A percentile compares a stretch with the other conserved stretches of the same genome.
phyloP scores from a whole-genome alignment of 2,113 vertebrate species.

The Cathartes aura region DNA sequence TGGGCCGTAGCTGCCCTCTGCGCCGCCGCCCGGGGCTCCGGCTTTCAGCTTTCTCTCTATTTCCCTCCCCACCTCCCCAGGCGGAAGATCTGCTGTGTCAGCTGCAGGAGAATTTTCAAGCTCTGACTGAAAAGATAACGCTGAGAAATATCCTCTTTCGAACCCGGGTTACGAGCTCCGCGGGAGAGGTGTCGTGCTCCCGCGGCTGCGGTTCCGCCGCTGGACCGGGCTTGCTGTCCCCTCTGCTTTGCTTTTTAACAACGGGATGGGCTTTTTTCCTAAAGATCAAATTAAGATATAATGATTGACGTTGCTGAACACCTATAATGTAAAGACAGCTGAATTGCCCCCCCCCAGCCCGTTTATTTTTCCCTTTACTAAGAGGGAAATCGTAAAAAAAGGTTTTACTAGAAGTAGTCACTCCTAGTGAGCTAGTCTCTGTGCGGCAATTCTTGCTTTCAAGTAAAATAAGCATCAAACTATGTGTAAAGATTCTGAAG shows the following conservation, averaged over 20 bases:
- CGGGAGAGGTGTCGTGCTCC: too few relatives aligned
- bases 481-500: background rate
- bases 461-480: background rate
- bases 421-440: background rate
- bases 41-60: background rate
- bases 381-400: background rate
- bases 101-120: conserved; percentile 83
- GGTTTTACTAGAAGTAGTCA: rapidly evolving
- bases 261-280: background rate
- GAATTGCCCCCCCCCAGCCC: rapidly evolving
- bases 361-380: background rate
- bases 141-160: conserved; percentile 85
- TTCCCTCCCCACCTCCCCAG: conserved; percentile 41
- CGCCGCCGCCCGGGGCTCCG: background rate
- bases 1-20: background rate
- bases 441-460: background rate
- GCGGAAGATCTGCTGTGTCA: conserved; percentile 82
- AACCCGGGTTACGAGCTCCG: rapidly evolving
- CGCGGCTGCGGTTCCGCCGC: background rate
- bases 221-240: too few relatives aligned
- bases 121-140: conserved; percentile 78
- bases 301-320: too few relatives aligned
- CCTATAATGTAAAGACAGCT: too few relatives aligned
- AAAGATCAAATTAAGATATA: background rate
- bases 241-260: too few relatives aligned